Base-by-base conservation (phyloP, 2,113 vertebrate species). In the Dendrocopos noguchii region DNA sequence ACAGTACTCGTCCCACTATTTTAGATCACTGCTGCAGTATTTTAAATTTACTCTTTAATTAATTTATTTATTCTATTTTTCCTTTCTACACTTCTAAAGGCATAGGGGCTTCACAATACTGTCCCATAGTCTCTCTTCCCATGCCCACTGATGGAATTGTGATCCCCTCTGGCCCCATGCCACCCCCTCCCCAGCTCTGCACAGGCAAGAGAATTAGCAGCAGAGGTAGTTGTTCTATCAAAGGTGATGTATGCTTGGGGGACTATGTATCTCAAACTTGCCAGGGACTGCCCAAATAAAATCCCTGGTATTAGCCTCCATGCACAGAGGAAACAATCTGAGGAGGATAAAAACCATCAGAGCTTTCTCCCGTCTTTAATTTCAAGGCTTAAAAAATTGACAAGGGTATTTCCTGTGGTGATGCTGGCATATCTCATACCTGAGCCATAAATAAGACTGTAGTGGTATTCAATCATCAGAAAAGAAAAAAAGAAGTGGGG, bases 321-420 rank as follows among this genome's bases (percentile, higher is more conserved):
- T 60, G 85, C 96, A 87, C 0, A 0, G 63, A 84, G 34, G 59
- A 74, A 93, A 84, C 56, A 92, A 77, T 91, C 87, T 9, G 65
- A 90, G 68, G 1, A 88, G 87, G 89, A 94, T 88, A 94, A 95
- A 94, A 92, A n/a, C 68, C 63, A 90, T 74, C 84, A 90, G 82
- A 83, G 82, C 76, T 90, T 91, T 89, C 85, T 91, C 85, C 80
- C 70, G 66, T 94, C 87, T 94, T 90, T 94, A 95, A 94, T 94
- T 95, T 95, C 91, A 94, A 94, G 91, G 80, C 76, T 92, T 91
- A 82, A 92, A 93, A 96, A 94, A 91, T 77, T 94, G 93, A 87
- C 76, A 95, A 93, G 79, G 72, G 61, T 78, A 53, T 95, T 94
- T 94, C 90, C 80, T 94, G 93, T 0, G 2, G 90, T 90, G 91